Conservation (phyloP, 2,113 vertebrate genomes). For the Acanthochromis polyacanthus region DNA sequence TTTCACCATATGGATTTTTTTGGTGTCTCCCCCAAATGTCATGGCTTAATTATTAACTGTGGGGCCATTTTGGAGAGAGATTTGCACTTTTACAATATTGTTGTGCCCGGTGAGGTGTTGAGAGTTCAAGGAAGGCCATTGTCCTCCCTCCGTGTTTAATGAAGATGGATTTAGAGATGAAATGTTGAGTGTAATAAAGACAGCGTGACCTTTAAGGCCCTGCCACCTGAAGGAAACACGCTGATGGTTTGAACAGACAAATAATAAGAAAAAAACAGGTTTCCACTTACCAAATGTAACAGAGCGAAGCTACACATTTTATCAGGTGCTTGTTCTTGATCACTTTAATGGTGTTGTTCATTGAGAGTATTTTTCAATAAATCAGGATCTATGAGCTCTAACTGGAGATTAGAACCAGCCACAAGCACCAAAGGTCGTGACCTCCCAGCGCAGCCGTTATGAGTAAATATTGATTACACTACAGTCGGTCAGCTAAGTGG, state of each 20-base stretch:
- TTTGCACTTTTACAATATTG: slow-evolving; percentile 82
- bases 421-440: slow-evolving; percentile 71
- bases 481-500: slow-evolving; percentile 72
- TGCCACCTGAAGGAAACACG: slow-evolving; percentile 43
- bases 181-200: slow-evolving; percentile 78
- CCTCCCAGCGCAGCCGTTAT: slow-evolving; percentile 76
- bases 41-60: slow-evolving; percentile 85
- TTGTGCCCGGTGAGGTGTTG: slow-evolving; percentile 76
- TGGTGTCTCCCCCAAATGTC: slow-evolving; percentile 83
- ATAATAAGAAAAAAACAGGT: slow-evolving; percentile 29
- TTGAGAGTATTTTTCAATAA: slow-evolving; percentile 25
- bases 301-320: slow-evolving; percentile 1
- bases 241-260: slow-evolving; percentile 41
- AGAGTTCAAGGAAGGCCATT: slow-evolving; percentile 74
- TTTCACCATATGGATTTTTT: slow-evolving; percentile 85
- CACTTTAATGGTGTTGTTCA: slow-evolving; percentile 14
- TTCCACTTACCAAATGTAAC: slow-evolving; percentile 3
- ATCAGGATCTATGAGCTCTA: slow-evolving; percentile 57
- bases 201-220: slow-evolving; percentile 74
- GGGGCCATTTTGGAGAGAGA: slow-evolving; percentile 77
- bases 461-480: slow-evolving; percentile 79
- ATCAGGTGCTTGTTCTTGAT: slow-evolving; percentile 25
- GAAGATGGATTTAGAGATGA: slow-evolving; percentile 84
- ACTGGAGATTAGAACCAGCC: slow-evolving; percentile 72
- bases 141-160: slow-evolving; percentile 77